Evolutionary conservation across 64 coral and sea anemone genomes (phyloP), one percentile per base, ranked within the genome.

Genomic region (Catalaphyllia jardinei): DNA sequence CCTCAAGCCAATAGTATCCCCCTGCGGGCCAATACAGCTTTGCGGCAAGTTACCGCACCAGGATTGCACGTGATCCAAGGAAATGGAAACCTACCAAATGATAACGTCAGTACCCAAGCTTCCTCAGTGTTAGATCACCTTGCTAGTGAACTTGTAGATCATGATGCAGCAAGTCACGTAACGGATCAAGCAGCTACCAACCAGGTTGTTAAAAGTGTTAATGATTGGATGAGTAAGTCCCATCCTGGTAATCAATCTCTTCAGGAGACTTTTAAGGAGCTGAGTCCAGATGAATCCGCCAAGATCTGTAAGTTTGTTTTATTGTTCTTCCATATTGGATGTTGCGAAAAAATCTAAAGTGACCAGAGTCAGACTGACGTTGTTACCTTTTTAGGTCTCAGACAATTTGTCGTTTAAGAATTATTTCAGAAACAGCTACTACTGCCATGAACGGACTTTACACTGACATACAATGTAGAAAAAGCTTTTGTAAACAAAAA

Each of bases 251-350:
- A 85, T 31, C 13, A 69, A 27, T 28, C 81, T 12, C 63, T 85
- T 18, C 81, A 71, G 63, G 81, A 85, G 67, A 71, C 81, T 22
- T 85, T 85, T n/a, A 85, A 85, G 20, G 81, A 85, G 35, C 31
- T 85, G 31, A 85, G 30, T 4, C 81, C 81, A 1, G 62, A 71
- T 20, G 61, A 85, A n/a, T 71, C 62, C 17, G 65, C 65, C 4
- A 85, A 85, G 18, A 85, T 85, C 51, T 67, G 81, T 85, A 51
- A 85, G 81, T 85, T 28, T 10, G 4, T 11, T 69, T 27, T n/a
- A 69, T 25, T n/a, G 22, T 69, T 7, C 42, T 8, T 46, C 0
- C 42, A 46, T 46, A 4, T 46, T 46, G 7, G 6, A 46, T 46
- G 6, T 46, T 2, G 42, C 7, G 4, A 46, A 46, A 46, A 46